Percentiles rank a stretch among this genome's conserved stretches.
Conservation (phyloP, 2,888 invertebrate species). For the Drosophila lutescens region DNA sequence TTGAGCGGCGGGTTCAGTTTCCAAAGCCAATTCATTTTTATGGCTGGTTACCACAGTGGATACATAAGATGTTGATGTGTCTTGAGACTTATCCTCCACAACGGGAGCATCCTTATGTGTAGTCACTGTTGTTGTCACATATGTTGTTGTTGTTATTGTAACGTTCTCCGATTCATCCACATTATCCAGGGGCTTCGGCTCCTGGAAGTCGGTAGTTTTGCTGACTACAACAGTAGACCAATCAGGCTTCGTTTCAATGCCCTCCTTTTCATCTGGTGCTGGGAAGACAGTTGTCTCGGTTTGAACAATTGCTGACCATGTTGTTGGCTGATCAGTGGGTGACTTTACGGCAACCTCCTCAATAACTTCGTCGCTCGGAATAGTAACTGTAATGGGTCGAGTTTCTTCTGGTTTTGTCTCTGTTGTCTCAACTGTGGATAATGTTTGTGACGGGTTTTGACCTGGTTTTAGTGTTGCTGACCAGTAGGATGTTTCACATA, state of each 20-base stretch:
- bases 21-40: conserved; percentile 42
- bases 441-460: conserved; percentile 37
- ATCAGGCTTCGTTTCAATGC: conserved; percentile 24
- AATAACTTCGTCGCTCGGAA: conserved; percentile 38
- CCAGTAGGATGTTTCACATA: conserved; percentile 79
- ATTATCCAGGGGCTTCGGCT: conserved; percentile 61
- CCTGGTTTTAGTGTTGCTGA: conserved; percentile 74
- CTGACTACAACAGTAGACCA: conserved; percentile 77
- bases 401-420: conserved; percentile 26
- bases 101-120: conserved; percentile 55
- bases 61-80: conserved; percentile 54
- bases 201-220: conserved; percentile 75
- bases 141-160: conserved; percentile 61
- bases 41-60: conserved; percentile 66
- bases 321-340: conserved; percentile 77
- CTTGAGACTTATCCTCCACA: conserved; percentile 22
- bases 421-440: conserved; percentile 12
- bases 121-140: conserved; percentile 62
- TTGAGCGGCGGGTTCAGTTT: conserved; percentile 8
- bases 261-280: conserved; percentile 29
- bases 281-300: conserved; percentile 74
- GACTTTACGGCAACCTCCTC: conserved; percentile 73
- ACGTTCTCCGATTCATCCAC: conserved; percentile 27
- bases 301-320: conserved; percentile 81
- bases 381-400: conserved; percentile 41